Base-by-base conservation (phyloP, 1,140 invertebrate species). In the Orchestia grillus region DNA sequence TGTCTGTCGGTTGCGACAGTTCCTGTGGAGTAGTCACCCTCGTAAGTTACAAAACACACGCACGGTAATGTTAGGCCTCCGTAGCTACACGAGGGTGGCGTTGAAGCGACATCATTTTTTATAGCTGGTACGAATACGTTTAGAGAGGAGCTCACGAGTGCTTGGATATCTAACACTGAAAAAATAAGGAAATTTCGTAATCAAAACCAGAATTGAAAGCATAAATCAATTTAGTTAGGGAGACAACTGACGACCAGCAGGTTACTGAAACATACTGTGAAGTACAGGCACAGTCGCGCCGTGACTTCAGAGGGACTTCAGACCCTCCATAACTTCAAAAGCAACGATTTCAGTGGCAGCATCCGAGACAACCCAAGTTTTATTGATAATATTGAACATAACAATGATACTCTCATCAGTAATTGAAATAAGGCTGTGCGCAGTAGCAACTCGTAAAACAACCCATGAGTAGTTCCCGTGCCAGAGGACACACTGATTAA, bases 1-100 rank as follows among this genome's bases (percentile, higher is more conserved):
- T 99, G 97, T 99, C 99, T 0, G 99, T 99, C 0, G 99, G 99
- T 97, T 99, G 98, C 96, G 98, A 98, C 0, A 99, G 97, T 92
- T 96, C 97, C 97, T 97, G 95, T 36, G 62, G 1, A 53, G 19
- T 19, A 53, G 47, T 53, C 19, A 53, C 6, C 19, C 6, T 19
- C 6, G 47, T 53, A 6, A 53, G 47, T 53, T 53, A 53, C 19
- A 8, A 77, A 23, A 77, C 11, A 36, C 28, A 77, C 3, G 28
- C 28, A 77, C 28, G 36, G 62, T 77, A 19, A 23, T 77, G 62
- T 77, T 23, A 1, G 36, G 28, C 36, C 36, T 77, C 28, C 11
- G 62, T 77, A 77, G 62, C 3, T 19, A 28, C 62, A 77, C 11
- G 3, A 77, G 3, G 36, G 62, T 36, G 62, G 11, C 36, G 11